phyloP scores from a whole-genome alignment of 2,888 invertebrate genomes.

The Himalopsyche japonica region DNA sequence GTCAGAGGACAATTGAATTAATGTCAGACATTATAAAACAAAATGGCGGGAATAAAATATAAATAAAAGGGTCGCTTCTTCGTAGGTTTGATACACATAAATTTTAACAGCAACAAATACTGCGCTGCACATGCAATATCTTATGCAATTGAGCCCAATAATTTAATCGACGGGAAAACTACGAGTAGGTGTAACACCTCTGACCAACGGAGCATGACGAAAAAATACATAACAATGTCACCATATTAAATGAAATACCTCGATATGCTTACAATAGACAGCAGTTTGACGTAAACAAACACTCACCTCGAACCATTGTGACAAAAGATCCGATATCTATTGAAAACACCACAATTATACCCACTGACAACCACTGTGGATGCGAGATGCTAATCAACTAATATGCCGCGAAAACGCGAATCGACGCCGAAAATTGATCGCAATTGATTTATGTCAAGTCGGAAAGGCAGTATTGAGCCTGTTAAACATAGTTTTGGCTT shows the following conservation, averaged over 20 bases:
- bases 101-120: neutral
- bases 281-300: neutral
- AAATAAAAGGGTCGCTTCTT: neutral
- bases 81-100: neutral
- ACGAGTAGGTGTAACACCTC: conserved; percentile 24
- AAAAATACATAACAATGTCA: neutral
- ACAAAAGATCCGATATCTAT: neutral
- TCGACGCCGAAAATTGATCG: conserved; percentile 5
- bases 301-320: conserved; percentile 24
- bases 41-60: conserved; percentile 23
- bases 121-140: conserved; percentile 17
- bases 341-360: neutral
- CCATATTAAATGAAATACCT: neutral
- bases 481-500: conserved; percentile 6
- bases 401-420: conserved; percentile 9
- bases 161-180: conserved; percentile 12
- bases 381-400: neutral
- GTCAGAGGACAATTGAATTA: neutral
- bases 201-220: conserved; percentile 2
- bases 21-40: conserved; percentile 1
- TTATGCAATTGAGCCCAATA: conserved; percentile 25
- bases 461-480: neutral
- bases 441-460: neutral
- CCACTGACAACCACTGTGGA: conserved; percentile 21
- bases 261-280: neutral